These are phyloP conservation scores for Poeciliopsis prolifica DNA, from an alignment of 2,113 vertebrate species.

Conservation along the genomic window DNA sequence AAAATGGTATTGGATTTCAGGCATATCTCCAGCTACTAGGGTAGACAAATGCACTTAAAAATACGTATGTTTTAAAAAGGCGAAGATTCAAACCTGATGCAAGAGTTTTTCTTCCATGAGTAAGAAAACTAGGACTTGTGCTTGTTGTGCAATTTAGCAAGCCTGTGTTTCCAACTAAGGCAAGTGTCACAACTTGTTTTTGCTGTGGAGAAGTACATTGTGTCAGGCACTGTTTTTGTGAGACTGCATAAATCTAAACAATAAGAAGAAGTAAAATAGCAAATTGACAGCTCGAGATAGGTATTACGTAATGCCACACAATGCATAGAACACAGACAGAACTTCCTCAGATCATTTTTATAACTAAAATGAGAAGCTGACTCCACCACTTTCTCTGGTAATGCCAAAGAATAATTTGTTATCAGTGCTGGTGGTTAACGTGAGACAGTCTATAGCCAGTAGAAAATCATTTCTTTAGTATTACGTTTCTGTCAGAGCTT, in stretches of 20 bases:
- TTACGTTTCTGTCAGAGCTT: no score
- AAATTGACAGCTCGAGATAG: no score
- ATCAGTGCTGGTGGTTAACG: no score
- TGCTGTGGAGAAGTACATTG: slow-evolving; percentile 5
- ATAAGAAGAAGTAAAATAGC: background rate
- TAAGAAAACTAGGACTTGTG: background rate
- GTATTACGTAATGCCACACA: no score
- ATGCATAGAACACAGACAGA: no score
- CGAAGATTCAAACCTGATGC: background rate
- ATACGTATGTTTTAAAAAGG: background rate
- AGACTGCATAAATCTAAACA: background rate
- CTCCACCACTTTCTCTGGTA: no score
- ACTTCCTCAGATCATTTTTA: no score
- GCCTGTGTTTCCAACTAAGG: background rate
- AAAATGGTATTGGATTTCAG: background rate
- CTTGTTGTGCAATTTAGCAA: background rate
- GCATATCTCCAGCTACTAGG: background rate
- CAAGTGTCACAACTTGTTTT: background rate
- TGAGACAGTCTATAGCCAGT: no score
- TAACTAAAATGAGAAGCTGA: no score
- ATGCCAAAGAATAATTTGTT: no score
- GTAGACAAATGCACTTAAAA: background rate
- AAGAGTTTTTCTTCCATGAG: background rate
- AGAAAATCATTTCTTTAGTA: no score
- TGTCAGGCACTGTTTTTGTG: background rate